These are phyloP conservation scores for Opisthograptis luteolata DNA, from an alignment of 2,888 invertebrate species.

Conservation along the genomic window DNA sequence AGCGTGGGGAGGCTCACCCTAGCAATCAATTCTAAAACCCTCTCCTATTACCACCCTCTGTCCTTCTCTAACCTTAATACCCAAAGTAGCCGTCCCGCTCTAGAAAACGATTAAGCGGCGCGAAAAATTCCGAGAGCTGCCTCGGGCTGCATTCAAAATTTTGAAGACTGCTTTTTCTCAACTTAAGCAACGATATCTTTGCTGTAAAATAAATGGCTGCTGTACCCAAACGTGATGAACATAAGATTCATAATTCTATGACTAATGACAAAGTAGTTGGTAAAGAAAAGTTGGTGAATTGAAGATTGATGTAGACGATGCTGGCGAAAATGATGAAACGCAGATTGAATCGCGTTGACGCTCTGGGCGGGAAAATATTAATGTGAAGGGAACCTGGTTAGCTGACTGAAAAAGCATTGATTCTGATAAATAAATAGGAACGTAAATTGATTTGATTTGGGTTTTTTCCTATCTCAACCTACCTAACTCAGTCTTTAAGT, in stretches of 20 bases:
- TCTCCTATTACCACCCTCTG: constrained; percentile 58
- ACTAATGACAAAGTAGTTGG: constrained; percentile 10
- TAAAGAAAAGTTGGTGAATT: constrained; percentile 39
- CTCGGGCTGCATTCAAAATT: constrained; percentile 60
- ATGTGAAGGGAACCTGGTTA: constrained; percentile 43
- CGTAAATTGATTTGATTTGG: too few relatives aligned
- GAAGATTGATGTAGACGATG: constrained; percentile 65
- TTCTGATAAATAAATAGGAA: constrained; percentile 1
- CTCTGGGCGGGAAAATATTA: constrained; percentile 68
- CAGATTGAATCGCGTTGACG: constrained; percentile 68
- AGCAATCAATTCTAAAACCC: constrained; percentile 75
- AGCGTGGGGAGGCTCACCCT: constrained; percentile 75
- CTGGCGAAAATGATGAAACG: constrained; percentile 64
- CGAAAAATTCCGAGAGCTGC: constrained; percentile 62
- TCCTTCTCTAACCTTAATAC: constrained; percentile 50
- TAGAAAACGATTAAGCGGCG: constrained; percentile 58
- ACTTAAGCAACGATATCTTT: constrained; percentile 38
- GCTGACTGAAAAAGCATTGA: constrained; percentile 29
- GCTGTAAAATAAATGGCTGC: constrained; percentile 1
- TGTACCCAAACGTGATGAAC: neutral
- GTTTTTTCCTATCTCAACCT: too few relatives aligned
- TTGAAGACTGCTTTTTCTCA: constrained; percentile 65
- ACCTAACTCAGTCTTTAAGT: too few relatives aligned
- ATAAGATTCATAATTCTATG: constrained; percentile 41
- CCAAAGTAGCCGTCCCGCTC: constrained; percentile 48